Percentiles rank a stretch among this genome's conserved stretches.
Evolutionary conservation across 1,140 invertebrate species (phyloP).

Genomic region (Neodiprion virginianus): DNA sequence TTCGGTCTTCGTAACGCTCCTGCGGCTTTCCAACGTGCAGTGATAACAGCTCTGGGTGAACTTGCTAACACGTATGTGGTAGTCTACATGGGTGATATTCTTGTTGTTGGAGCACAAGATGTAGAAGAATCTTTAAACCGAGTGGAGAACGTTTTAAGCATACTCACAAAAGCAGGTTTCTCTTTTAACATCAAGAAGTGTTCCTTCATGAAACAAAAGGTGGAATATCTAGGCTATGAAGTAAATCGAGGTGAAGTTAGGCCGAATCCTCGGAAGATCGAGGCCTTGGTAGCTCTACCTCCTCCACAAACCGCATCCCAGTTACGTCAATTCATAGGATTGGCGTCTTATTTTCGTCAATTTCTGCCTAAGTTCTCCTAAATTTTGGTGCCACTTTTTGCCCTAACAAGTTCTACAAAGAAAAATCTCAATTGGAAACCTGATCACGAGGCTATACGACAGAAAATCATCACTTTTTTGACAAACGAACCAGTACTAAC

Average conservation of each 20-base stretch:
- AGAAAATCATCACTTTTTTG: conserved; percentile 23
- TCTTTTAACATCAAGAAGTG: conserved; percentile 20
- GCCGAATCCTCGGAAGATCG: conserved; percentile 31
- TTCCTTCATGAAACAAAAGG: conserved; percentile 13
- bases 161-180: conserved; percentile 25
- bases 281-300: conserved; percentile 27
- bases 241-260: conserved; percentile 28
- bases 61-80: too few relatives aligned
- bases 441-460: conserved; percentile 27
- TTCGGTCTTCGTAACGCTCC: conserved; percentile 22
- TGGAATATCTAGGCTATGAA: conserved; percentile 32
- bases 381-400: conserved; percentile 22
- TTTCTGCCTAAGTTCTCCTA: conserved; percentile 6
- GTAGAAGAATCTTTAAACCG: too few relatives aligned
- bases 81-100: too few relatives aligned
- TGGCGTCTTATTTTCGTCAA: neutral
- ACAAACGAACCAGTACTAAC: conserved; percentile 41
- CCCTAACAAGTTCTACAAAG: conserved; percentile 8
- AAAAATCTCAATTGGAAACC: conserved; percentile 15
- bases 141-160: conserved; percentile 29
- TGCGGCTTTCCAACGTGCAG: too few relatives aligned
- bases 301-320: conserved; percentile 26
- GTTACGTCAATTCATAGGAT: conserved; percentile 23
- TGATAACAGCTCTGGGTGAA: too few relatives aligned
- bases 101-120: too few relatives aligned